Conservation (phyloP, 2,888 invertebrate species). For the Yponomeuta sedellus region DNA sequence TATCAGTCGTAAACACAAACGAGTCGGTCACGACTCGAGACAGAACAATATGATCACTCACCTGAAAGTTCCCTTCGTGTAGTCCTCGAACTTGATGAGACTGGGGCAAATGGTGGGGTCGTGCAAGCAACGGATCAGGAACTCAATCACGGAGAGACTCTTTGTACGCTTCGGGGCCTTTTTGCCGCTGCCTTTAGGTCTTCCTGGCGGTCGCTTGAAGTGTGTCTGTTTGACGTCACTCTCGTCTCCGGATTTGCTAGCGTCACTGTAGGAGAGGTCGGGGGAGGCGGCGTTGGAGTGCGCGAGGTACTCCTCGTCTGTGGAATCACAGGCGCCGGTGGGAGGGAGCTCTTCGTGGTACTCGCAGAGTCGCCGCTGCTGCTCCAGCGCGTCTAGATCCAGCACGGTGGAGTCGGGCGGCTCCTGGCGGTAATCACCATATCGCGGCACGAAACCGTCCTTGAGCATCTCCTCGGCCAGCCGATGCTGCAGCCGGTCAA, state of each 20-base stretch:
- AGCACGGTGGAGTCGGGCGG: neutral
- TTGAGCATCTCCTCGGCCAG: conserved; percentile 51
- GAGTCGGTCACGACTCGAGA: conserved; percentile 39
- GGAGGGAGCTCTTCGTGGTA: neutral
- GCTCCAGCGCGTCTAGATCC: neutral
- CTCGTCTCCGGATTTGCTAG: conserved; percentile 65
- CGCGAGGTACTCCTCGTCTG: neutral
- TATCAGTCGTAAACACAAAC: conserved; percentile 36
- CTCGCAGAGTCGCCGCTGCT: neutral
- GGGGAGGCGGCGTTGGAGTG: conserved; percentile 2
- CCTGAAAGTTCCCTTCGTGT: conserved; percentile 87
- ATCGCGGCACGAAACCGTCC: conserved; percentile 23
- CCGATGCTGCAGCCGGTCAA: conserved; percentile 52
- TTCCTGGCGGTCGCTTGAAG: conserved; percentile 72
- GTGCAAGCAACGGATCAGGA: conserved; percentile 87
- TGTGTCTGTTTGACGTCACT: conserved; percentile 62
- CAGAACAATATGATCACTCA: conserved; percentile 35
- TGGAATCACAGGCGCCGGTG: neutral
- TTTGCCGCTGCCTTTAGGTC: conserved; percentile 70
- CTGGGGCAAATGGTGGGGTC: conserved; percentile 86
- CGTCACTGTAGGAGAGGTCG: conserved; percentile 56
- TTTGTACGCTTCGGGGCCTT: conserved; percentile 54
- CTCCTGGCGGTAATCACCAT: neutral
- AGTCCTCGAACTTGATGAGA: conserved; percentile 92
- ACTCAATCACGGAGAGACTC: conserved; percentile 85